These are phyloP conservation scores for Palythoa caribaeorum DNA, from an alignment of 92 coral and sea anemone species.

Conservation along the genomic window DNA sequence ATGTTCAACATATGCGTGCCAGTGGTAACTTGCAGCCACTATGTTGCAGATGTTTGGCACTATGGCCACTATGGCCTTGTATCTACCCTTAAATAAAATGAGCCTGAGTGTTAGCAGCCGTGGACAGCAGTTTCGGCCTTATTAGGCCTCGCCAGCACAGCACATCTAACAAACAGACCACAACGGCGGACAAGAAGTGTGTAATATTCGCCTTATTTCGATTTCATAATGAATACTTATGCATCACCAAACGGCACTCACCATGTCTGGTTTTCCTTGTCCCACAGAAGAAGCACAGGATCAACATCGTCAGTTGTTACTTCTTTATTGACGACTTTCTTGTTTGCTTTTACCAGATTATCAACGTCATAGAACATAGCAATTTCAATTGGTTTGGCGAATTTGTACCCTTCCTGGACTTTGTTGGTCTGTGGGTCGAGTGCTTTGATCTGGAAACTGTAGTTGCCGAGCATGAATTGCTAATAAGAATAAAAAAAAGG, in stretches of 20 bases:
- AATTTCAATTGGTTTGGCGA: conserved; percentile 88
- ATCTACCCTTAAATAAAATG: too few relatives aligned
- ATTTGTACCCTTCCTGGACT: conserved; percentile 79
- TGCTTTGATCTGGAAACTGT: conserved; percentile 97
- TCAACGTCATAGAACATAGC: conserved; percentile 98
- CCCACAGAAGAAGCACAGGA: conserved; percentile 96
- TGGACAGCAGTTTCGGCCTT: too few relatives aligned
- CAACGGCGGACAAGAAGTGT: too few relatives aligned
- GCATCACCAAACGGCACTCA: conserved; percentile 24
- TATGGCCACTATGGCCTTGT: too few relatives aligned
- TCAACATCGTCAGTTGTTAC: conserved; percentile 88
- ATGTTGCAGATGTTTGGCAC: too few relatives aligned
- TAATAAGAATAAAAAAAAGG: conserved; percentile 22
- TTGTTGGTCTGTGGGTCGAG: conserved; percentile 80
- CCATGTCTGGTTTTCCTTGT: conserved; percentile 88
- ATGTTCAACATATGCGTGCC: neutral
- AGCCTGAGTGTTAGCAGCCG: too few relatives aligned
- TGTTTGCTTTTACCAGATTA: conserved; percentile 93
- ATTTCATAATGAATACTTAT: neutral
- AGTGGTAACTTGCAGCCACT: too few relatives aligned
- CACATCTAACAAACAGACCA: too few relatives aligned
- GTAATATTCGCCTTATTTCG: too few relatives aligned
- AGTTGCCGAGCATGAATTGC: conserved; percentile 99
- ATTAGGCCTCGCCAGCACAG: too few relatives aligned
- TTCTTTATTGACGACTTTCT: conserved; percentile 85